phyloP scores from a whole-genome alignment of 2,888 invertebrate genomes.

The Bedellia somnulentella region DNA sequence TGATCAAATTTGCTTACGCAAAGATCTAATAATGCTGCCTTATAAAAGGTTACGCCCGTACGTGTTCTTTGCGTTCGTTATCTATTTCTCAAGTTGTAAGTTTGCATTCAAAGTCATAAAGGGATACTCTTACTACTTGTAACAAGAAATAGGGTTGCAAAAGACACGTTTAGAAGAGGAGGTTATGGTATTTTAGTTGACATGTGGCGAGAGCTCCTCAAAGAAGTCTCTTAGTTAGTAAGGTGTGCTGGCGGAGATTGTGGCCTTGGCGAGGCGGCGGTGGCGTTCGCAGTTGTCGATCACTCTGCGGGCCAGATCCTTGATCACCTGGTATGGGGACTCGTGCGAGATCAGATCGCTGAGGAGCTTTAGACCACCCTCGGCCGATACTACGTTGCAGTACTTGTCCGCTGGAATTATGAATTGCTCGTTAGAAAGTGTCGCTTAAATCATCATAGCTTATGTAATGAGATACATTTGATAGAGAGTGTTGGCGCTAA shows the following conservation, averaged over 20 bases:
- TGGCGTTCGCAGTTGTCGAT: conserved; percentile 63
- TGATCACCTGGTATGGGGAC: conserved; percentile 66
- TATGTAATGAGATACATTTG: no score
- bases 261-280: conserved; percentile 12
- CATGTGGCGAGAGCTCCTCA: conserved; percentile 26
- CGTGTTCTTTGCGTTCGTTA: no score
- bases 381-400: conserved; percentile 82
- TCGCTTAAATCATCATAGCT: no score
- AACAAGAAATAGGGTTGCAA: not conserved
- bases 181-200: no score
- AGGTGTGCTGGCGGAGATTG: conserved; percentile 11
- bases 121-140: no score
- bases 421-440: not conserved
- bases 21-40: no score
- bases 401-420: conserved; percentile 81
- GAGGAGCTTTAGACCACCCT: conserved; percentile 80
- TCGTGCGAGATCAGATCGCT: conserved; percentile 65
- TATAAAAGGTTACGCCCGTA: no score
- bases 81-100: no score
- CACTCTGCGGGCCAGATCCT: conserved; percentile 68
- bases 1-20: no score
- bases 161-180: no score
- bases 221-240: conserved; percentile 35
- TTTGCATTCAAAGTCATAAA: no score
- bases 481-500: no score